These are phyloP conservation scores for Anadara kagoshimensis DNA, from an alignment of 1,140 invertebrate genomes.

Conservation along the genomic window DNA sequence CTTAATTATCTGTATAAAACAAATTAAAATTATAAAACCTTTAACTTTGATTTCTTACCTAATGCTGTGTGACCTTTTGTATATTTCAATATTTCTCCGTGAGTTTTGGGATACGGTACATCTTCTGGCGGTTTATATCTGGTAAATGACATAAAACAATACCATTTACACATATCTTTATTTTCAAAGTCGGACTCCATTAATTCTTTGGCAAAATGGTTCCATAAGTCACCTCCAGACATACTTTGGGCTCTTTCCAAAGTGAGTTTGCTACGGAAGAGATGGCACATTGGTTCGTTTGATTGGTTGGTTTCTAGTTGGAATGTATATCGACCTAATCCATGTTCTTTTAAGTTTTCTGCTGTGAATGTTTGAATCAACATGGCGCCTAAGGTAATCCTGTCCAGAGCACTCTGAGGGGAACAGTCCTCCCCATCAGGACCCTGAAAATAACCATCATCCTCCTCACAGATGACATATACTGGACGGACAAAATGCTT, in stretches of 20 bases:
- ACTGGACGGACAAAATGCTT: constrained; percentile 73
- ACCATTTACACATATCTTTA: constrained; percentile 85
- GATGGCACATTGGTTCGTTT: constrained; percentile 75
- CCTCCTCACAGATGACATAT: constrained; percentile 73
- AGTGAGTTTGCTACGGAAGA: constrained; percentile 82
- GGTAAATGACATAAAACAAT: constrained; percentile 92
- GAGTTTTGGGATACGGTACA: constrained; percentile 75
- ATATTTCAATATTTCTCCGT: constrained; percentile 82
- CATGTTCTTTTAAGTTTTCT: constrained; percentile 89
- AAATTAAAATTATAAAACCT: background rate
- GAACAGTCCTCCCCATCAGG: constrained; percentile 81
- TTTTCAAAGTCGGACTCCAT: constrained; percentile 78
- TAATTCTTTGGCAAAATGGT: constrained; percentile 85
- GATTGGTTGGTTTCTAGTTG: constrained; percentile 78
- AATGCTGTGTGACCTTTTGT: constrained; percentile 89
- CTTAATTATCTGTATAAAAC: background rate
- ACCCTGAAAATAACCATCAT: constrained; percentile 88
- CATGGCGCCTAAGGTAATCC: constrained; percentile 85
- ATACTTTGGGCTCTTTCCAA: constrained; percentile 83
- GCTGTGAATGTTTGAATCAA: constrained; percentile 90
- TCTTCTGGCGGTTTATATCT: constrained; percentile 81
- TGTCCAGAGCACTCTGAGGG: constrained; percentile 83
- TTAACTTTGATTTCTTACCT: constrained; percentile 77
- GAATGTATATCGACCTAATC: constrained; percentile 87
- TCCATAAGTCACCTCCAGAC: constrained; percentile 88